Percentiles rank a stretch among this genome's conserved stretches.
Conservation (phyloP, 1,140 invertebrate genomes). For the Palaemon carinicauda region DNA sequence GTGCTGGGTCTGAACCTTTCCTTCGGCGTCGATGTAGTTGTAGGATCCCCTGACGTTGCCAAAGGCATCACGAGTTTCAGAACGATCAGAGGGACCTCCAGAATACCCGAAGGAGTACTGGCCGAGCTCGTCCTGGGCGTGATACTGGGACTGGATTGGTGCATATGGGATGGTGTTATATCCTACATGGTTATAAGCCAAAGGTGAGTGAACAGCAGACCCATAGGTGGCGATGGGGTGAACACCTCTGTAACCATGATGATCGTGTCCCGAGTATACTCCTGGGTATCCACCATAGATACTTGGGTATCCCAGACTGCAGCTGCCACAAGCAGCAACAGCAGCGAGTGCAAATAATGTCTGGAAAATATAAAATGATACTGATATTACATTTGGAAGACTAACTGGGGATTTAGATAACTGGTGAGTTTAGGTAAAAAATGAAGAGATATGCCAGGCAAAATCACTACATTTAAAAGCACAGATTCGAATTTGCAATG, state of each 20-base stretch:
- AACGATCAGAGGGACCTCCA: constrained; percentile 4
- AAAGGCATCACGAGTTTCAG: constrained; percentile 32
- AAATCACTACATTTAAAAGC: too few species aligned
- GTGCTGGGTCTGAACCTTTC: constrained; percentile 39
- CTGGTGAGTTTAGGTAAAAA: too few species aligned
- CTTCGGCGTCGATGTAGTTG: constrained; percentile 43
- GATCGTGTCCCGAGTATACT: background rate
- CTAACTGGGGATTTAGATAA: too few species aligned
- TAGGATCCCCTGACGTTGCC: constrained; percentile 19
- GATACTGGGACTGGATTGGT: constrained; percentile 31
- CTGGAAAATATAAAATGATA: background rate
- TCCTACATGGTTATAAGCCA: background rate
- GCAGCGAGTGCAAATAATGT: constrained; percentile 13
- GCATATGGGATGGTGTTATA: background rate
- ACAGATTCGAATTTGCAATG: too few species aligned
- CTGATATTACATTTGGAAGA: too few species aligned
- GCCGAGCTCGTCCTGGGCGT: constrained; percentile 33
- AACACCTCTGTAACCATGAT: background rate
- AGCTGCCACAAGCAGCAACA: constrained; percentile 1
- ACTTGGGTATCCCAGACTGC: constrained; percentile 15
- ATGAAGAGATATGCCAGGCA: too few species aligned
- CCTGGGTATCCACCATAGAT: background rate
- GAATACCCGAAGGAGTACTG: constrained; percentile 43
- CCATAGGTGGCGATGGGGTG: background rate
- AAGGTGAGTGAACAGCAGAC: background rate